Evolutionary conservation across 1,140 invertebrate species (phyloP).

Genomic region (Ganaspis sp.): DNA sequence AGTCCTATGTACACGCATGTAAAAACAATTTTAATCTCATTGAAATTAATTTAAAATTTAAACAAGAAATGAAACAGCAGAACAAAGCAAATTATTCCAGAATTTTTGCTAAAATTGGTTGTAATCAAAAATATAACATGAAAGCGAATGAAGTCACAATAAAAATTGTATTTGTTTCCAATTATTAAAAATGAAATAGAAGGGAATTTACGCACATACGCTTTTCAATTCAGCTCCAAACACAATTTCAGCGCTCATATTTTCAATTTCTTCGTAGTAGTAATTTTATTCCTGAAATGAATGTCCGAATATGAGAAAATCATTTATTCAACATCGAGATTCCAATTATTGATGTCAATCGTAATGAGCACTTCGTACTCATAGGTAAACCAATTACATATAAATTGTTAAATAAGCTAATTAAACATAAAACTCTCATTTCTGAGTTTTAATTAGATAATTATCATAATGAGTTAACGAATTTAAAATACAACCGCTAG

Average conservation of each 20-base stretch:
- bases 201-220: background rate
- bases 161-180: no score
- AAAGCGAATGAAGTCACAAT: no score
- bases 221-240: background rate
- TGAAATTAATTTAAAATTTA: no score
- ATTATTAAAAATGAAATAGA: no score
- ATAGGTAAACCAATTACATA: background rate
- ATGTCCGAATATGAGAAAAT: slow-evolving; percentile 5
- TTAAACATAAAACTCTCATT: background rate
- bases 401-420: background rate
- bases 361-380: background rate
- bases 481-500: no score
- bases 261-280: background rate
- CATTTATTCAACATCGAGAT: background rate
- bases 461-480: background rate
- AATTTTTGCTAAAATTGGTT: no score
- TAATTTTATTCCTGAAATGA: slow-evolving; percentile 7
- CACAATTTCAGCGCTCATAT: background rate
- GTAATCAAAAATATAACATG: no score
- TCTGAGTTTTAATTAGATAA: no score
- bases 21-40: no score
- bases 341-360: background rate
- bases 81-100: no score
- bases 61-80: no score
- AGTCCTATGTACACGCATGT: no score